Evolutionary conservation across 2,888 invertebrate species (phyloP).

Genomic region (Nomada hirtipes): DNA sequence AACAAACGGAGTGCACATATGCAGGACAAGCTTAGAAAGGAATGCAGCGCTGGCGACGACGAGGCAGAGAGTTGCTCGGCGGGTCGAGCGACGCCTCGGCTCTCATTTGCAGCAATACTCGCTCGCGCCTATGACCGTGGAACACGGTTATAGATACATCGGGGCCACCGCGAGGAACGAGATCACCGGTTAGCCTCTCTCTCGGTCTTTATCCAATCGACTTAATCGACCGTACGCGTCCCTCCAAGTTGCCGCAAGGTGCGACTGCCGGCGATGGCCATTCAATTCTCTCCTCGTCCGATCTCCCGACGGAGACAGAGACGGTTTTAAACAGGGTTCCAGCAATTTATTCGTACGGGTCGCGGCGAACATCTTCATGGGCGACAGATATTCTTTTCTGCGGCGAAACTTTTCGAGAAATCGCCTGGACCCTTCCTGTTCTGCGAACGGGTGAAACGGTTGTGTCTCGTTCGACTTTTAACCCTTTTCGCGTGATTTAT

Average conservation of each 20-base stretch:
- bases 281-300: conserved; percentile 29
- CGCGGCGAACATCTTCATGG: not conserved
- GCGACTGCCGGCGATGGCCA: conserved; percentile 41
- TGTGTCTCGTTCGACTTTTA: no score
- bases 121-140: conserved; percentile 57
- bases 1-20: conserved; percentile 1
- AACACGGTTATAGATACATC: conserved; percentile 55
- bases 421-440: no score
- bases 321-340: not conserved
- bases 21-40: conserved; percentile 33
- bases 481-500: no score
- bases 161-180: conserved; percentile 56
- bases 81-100: conserved; percentile 49
- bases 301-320: not conserved
- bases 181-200: conserved; percentile 37
- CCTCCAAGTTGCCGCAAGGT: conserved; percentile 47
- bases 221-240: conserved; percentile 54
- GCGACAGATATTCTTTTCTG: not conserved
- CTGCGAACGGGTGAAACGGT: no score
- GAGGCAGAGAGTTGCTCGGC: conserved; percentile 38
- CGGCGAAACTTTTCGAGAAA: not conserved
- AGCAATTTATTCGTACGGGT: not conserved
- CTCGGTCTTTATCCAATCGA: conserved; percentile 64
- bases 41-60: conserved; percentile 32
- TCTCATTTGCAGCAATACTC: conserved; percentile 57